These are phyloP conservation scores for Paragorgia papillata DNA, from an alignment of 92 coral and sea anemone species.

Conservation along the genomic window DNA sequence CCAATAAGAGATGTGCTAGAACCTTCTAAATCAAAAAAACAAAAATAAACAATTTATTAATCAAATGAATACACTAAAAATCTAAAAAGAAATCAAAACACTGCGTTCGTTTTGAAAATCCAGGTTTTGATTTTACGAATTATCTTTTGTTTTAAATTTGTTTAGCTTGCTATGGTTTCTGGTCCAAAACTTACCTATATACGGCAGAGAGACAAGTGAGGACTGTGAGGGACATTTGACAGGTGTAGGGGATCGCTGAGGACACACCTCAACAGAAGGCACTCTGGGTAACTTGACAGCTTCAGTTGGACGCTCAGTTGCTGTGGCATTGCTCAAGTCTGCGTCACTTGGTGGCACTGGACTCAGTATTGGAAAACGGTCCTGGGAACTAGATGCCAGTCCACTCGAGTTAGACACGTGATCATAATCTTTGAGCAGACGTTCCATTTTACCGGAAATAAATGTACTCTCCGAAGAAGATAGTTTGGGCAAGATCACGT, in stretches of 20 bases:
- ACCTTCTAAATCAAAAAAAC: neutral
- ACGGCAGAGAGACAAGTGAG: conserved; percentile 28
- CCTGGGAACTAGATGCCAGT: conserved; percentile 4
- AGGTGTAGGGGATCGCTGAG: conserved; percentile 12
- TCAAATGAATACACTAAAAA: too few relatives aligned
- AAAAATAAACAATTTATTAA: neutral
- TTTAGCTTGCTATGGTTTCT: too few relatives aligned
- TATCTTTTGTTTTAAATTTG: too few relatives aligned
- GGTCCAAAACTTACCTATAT: conserved; percentile 42
- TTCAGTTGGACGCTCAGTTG: conserved; percentile 5
- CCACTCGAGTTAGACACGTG: neutral
- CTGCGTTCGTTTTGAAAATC: too few relatives aligned
- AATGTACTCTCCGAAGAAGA: conserved; percentile 62
- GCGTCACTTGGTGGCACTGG: conserved; percentile 9
- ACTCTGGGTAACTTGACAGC: conserved; percentile 26
- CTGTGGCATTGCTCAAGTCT: neutral
- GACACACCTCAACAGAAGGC: conserved; percentile 10
- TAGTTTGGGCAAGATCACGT: conserved; percentile 83
- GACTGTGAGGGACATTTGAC: conserved; percentile 16
- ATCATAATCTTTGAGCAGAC: neutral
- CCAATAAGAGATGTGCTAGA: neutral
- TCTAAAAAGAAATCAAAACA: too few relatives aligned
- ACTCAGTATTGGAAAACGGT: conserved; percentile 1
- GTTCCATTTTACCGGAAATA: conserved; percentile 12
- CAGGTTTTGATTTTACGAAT: too few relatives aligned